These are phyloP conservation scores for Telmatochromis brachygnathus DNA, from an alignment of 2,113 vertebrate genomes.

Conservation along the genomic window DNA sequence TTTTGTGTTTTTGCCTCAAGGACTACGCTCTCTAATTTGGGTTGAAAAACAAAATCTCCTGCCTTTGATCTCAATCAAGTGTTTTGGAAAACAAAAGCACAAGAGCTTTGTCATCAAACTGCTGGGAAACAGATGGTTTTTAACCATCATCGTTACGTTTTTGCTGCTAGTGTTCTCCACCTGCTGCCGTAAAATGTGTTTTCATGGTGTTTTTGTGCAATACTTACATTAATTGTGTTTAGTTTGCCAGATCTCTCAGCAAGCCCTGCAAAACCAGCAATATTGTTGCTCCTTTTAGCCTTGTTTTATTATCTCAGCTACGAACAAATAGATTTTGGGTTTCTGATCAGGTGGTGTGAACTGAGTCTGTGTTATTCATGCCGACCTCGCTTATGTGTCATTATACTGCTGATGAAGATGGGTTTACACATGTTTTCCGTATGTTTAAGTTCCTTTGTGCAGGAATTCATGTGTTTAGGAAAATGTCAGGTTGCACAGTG, in stretches of 20 bases:
- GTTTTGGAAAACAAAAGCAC: background rate
- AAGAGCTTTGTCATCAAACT: background rate
- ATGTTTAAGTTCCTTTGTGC: background rate
- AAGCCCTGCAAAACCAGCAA: background rate
- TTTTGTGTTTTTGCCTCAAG: background rate
- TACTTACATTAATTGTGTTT: background rate
- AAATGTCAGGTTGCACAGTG: background rate
- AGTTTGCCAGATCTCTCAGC: background rate
- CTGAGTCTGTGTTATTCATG: background rate
- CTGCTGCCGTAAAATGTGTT: background rate
- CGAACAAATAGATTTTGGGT: background rate
- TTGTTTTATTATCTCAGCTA: background rate
- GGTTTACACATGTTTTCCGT: background rate
- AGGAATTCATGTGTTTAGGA: background rate
- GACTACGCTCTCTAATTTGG: background rate
- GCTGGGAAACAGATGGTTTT: background rate
- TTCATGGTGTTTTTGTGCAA: background rate
- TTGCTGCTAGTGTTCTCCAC: background rate
- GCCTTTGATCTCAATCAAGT: background rate
- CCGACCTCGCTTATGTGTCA: background rate
- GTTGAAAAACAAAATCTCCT: background rate
- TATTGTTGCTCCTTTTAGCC: background rate
- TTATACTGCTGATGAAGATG: background rate
- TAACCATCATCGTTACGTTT: background rate
- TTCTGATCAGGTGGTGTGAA: background rate